Percentiles rank a stretch among this genome's conserved stretches.
Evolutionary conservation across 2,888 invertebrate species (phyloP).

Genomic region (Rosalia funebris): DNA sequence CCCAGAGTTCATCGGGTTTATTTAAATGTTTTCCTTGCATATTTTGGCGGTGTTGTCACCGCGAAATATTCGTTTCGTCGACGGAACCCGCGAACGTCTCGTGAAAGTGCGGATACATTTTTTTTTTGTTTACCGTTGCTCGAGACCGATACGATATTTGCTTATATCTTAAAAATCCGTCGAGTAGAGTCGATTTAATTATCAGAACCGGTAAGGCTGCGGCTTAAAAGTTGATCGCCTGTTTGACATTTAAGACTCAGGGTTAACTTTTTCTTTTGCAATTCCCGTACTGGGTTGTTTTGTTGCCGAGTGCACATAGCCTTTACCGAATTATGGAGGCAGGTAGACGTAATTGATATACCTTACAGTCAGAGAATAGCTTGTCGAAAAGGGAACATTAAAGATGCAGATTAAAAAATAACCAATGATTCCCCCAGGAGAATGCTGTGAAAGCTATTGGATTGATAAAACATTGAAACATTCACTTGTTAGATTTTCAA

Average conservation of each 20-base stretch:
- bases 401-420: too few species aligned
- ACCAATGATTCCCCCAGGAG: too few species aligned
- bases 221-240: neutral
- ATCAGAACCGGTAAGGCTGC: neutral
- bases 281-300: constrained; percentile 1
- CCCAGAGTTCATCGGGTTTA: neutral
- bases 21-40: constrained; percentile 2
- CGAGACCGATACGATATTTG: too few species aligned
- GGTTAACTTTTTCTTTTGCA: constrained; percentile 20
- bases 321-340: too few species aligned
- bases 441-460: too few species aligned
- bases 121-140: neutral
- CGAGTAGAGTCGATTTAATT: too few species aligned
- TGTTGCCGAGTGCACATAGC: neutral
- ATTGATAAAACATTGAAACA: too few species aligned
- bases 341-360: too few species aligned
- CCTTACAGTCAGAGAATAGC: too few species aligned
- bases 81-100: constrained; percentile 8
- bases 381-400: too few species aligned
- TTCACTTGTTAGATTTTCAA: too few species aligned
- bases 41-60: neutral
- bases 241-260: constrained; percentile 13
- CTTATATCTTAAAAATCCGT: neutral
- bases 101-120: constrained; percentile 11
- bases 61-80: too few species aligned